Evolutionary conservation across 2,113 vertebrate genomes (phyloP).

Genomic region (Centropus bengalensis): DNA sequence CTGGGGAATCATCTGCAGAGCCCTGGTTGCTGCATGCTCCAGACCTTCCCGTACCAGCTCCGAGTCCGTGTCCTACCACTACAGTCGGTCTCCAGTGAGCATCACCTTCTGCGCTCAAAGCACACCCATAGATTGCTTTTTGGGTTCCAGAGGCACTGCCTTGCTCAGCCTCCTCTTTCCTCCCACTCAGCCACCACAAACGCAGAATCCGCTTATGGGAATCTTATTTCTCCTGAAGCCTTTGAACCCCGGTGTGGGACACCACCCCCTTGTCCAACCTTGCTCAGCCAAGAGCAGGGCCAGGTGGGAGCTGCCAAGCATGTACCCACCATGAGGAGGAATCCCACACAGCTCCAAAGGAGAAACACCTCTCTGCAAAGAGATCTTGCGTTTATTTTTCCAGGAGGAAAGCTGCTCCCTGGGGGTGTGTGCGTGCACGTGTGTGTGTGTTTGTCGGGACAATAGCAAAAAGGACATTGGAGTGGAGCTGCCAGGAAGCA

Average conservation of each 20-base stretch:
- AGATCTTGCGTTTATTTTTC: not conserved
- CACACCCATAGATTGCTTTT: not conserved
- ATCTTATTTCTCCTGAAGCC: not conserved
- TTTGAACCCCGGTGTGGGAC: not conserved
- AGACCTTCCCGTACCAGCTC: not conserved
- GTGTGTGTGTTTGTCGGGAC: constrained; percentile 1
- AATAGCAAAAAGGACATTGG: constrained; percentile 35
- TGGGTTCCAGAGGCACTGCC: accelerated
- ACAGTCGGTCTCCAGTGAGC: not conserved
- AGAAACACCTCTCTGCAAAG: not conserved
- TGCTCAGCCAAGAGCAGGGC: not conserved
- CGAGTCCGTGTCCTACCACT: not conserved
- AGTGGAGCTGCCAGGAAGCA: constrained; percentile 49
- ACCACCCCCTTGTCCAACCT: not conserved
- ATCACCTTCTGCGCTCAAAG: not conserved
- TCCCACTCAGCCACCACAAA: not conserved
- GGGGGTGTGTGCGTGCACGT: not conserved
- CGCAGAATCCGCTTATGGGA: not conserved
- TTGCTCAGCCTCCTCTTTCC: not conserved
- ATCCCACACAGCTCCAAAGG: not conserved
- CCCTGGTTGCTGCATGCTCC: not conserved
- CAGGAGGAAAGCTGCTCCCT: not conserved
- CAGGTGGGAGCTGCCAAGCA: not conserved
- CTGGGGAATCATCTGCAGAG: not conserved
- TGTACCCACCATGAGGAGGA: not conserved